phyloP scores from a whole-genome alignment of 2,113 vertebrate species.

The Coturnix japonica region DNA sequence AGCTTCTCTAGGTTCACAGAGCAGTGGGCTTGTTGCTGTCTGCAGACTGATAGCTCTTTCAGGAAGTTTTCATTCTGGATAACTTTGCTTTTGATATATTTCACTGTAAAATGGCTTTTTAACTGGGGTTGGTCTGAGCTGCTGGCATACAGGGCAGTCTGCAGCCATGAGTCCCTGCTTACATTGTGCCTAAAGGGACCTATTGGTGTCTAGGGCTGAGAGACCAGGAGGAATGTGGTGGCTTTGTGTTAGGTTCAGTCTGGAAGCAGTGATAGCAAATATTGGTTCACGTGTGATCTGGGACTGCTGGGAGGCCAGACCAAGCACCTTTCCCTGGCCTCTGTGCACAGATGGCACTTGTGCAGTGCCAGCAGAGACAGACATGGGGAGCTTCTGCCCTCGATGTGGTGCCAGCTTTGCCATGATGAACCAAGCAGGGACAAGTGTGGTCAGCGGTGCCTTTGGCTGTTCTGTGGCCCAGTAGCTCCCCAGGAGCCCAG shows the following conservation, averaged over 20 bases:
- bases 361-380: not conserved
- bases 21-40: not conserved
- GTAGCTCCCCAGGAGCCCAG: not conserved
- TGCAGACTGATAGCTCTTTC: not conserved
- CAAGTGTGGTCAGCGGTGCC: not conserved
- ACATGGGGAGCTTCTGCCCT: not conserved
- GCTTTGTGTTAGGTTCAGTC: not conserved
- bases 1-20: not conserved
- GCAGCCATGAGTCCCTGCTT: not conserved
- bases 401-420: accelerated
- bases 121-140: not conserved
- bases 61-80: not conserved
- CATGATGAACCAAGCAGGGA: not conserved
- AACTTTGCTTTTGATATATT: not conserved
- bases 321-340: not conserved
- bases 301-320: not conserved
- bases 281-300: not conserved
- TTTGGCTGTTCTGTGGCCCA: not conserved
- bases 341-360: not conserved
- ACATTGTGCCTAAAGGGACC: not conserved
- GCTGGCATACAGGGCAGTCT: not conserved
- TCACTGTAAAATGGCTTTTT: not conserved
- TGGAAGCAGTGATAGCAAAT: not conserved
- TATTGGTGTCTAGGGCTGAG: not conserved
- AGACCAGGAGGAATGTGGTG: not conserved